Percentiles rank a stretch among this genome's conserved stretches.
phyloP scores from a whole-genome alignment of 2,113 vertebrate genomes.

The Scophthalmus maximus region DNA sequence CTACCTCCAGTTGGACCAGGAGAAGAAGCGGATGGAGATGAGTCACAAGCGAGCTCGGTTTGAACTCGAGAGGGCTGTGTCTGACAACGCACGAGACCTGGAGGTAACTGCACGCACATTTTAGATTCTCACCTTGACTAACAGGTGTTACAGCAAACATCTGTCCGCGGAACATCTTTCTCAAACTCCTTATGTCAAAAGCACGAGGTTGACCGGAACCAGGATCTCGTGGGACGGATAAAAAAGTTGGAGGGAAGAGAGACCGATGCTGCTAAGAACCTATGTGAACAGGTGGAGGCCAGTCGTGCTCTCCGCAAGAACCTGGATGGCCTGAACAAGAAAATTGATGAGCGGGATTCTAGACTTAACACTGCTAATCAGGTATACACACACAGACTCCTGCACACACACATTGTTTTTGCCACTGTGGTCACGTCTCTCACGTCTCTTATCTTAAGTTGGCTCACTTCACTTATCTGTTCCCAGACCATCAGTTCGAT shows the following conservation, averaged over 20 bases:
- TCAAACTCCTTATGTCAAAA: constrained; percentile 51
- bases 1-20: constrained; percentile 90
- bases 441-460: constrained; percentile 1
- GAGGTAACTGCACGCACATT: constrained; percentile 82
- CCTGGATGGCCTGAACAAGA: constrained; percentile 84
- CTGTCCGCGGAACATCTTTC: too few species aligned
- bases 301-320: constrained; percentile 83
- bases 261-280: constrained; percentile 77
- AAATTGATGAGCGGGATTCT: constrained; percentile 87
- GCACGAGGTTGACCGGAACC: constrained; percentile 91
- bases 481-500: constrained; percentile 82
- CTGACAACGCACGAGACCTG: constrained; percentile 86
- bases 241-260: constrained; percentile 89
- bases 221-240: constrained; percentile 87
- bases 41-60: constrained; percentile 95
- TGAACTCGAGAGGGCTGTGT: constrained; percentile 91
- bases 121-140: too few species aligned
- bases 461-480: constrained; percentile 23
- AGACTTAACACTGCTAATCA: constrained; percentile 84
- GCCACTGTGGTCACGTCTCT: neutral
- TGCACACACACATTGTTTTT: neutral
- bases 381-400: constrained; percentile 76
- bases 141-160: too few species aligned
- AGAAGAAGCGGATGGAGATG: constrained; percentile 97
- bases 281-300: constrained; percentile 86